Evolutionary conservation across 2,888 invertebrate species (phyloP).

Genomic region (Pristionchus mayeri): DNA sequence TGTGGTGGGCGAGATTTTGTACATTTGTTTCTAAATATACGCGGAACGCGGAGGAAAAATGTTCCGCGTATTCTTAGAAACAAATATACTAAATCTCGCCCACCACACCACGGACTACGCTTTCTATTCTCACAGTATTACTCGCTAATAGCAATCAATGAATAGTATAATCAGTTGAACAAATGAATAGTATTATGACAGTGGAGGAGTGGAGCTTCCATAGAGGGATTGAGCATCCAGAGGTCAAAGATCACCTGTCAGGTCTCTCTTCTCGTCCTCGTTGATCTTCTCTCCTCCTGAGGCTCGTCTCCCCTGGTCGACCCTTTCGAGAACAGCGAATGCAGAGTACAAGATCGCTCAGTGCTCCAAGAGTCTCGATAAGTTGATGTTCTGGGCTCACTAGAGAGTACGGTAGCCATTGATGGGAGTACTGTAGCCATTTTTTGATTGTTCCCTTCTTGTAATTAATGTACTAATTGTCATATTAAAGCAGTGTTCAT

Average conservation of each 20-base stretch:
- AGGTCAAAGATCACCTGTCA: neutral
- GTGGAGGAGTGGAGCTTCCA: neutral
- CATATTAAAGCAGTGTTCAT: no score
- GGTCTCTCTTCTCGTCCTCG: conserved; percentile 6
- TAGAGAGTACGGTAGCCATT: neutral
- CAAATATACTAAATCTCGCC: no score
- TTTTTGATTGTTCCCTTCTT: neutral
- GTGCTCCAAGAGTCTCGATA: conserved; percentile 12
- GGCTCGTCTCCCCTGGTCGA: conserved; percentile 36
- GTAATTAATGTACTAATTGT: no score
- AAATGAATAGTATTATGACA: no score
- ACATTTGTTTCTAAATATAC: no score
- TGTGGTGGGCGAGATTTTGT: no score
- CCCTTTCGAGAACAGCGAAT: neutral
- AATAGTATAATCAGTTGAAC: no score
- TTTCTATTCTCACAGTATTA: no score
- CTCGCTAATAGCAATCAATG: no score
- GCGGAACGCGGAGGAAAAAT: no score
- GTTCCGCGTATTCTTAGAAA: no score
- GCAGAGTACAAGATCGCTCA: conserved; percentile 18
- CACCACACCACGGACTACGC: no score
- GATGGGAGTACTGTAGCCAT: neutral
- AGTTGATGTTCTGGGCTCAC: neutral
- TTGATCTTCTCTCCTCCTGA: neutral
- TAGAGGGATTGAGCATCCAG: neutral